These are phyloP conservation scores for Limulus polyphemus DNA, from an alignment of 2,888 invertebrate genomes.

Conservation along the genomic window DNA sequence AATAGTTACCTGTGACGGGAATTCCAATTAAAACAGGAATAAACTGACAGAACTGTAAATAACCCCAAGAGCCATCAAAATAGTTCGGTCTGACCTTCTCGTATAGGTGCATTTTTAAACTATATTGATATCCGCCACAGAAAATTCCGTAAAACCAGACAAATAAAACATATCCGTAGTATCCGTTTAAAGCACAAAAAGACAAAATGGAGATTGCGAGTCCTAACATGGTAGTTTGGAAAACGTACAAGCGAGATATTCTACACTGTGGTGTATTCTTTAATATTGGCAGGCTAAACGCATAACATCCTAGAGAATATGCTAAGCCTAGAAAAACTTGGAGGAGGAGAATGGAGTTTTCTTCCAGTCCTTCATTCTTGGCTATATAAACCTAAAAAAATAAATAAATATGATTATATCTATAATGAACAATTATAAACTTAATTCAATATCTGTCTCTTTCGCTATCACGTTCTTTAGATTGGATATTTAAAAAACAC, in stretches of 20 bases:
- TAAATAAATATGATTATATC: background rate
- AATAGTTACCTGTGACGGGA: constrained; percentile 46
- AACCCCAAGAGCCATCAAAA: constrained; percentile 80
- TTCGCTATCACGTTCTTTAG: no score
- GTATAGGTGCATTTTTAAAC: constrained; percentile 74
- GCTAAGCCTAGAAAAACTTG: constrained; percentile 53
- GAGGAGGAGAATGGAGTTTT: constrained; percentile 29
- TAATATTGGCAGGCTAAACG: constrained; percentile 65
- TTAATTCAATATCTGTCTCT: no score
- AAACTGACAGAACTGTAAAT: constrained; percentile 72
- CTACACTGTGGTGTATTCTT: constrained; percentile 70
- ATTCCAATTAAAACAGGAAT: constrained; percentile 73
- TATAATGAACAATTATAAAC: background rate
- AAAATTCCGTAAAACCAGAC: constrained; percentile 51
- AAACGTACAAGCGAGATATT: constrained; percentile 70
- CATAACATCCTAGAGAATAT: constrained; percentile 66
- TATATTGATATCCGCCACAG: constrained; percentile 57
- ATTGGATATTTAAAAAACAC: no score
- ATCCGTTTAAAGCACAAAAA: constrained; percentile 62
- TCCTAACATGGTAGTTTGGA: constrained; percentile 60
- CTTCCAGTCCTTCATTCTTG: constrained; percentile 22
- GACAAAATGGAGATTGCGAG: constrained; percentile 63
- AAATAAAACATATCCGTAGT: constrained; percentile 56
- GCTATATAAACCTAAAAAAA: constrained; percentile 20
- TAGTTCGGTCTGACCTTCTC: constrained; percentile 70